phyloP scores from a whole-genome alignment of 2,797 vertebrate genomes.

The Lithobates pipiens region DNA sequence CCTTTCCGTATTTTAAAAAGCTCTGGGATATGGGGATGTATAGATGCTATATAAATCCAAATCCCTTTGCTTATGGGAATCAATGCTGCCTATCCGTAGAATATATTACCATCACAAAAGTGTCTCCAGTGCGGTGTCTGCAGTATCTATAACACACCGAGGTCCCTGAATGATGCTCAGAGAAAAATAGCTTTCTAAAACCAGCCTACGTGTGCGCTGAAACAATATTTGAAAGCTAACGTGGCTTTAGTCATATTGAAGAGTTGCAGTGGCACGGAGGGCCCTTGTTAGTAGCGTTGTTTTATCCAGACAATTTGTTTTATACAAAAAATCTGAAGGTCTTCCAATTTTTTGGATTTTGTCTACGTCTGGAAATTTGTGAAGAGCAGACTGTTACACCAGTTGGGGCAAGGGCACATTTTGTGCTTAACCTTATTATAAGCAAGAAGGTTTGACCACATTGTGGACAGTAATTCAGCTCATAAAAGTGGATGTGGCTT shows the following conservation, averaged over 20 bases:
- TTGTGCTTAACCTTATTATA: too few relatives aligned
- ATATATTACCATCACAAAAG: constrained; percentile 63
- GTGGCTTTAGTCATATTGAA: constrained; percentile 31
- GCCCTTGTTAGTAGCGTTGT: neutral
- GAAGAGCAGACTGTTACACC: too few relatives aligned
- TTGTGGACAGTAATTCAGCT: too few relatives aligned
- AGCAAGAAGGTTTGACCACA: too few relatives aligned
- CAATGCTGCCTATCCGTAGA: constrained; percentile 62
- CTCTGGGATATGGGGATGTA: constrained; percentile 57
- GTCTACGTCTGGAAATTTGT: too few relatives aligned
- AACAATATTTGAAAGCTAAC: constrained; percentile 30
- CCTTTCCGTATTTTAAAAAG: constrained; percentile 60
- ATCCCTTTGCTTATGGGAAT: constrained; percentile 62
- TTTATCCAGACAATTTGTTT: neutral
- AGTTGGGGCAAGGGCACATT: too few relatives aligned
- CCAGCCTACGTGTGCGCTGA: constrained; percentile 41
- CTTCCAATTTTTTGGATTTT: too few relatives aligned
- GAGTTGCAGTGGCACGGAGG: constrained; percentile 19
- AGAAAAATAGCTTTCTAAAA: constrained; percentile 59
- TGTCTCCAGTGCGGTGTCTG: constrained; percentile 60
- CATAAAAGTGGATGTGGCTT: too few relatives aligned
- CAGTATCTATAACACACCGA: constrained; percentile 60
- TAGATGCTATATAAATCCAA: constrained; percentile 62
- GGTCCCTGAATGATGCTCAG: constrained; percentile 61
- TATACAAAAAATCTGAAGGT: too few relatives aligned